phyloP scores from a whole-genome alignment of 2,888 invertebrate species.

The Hemithea aestivaria region DNA sequence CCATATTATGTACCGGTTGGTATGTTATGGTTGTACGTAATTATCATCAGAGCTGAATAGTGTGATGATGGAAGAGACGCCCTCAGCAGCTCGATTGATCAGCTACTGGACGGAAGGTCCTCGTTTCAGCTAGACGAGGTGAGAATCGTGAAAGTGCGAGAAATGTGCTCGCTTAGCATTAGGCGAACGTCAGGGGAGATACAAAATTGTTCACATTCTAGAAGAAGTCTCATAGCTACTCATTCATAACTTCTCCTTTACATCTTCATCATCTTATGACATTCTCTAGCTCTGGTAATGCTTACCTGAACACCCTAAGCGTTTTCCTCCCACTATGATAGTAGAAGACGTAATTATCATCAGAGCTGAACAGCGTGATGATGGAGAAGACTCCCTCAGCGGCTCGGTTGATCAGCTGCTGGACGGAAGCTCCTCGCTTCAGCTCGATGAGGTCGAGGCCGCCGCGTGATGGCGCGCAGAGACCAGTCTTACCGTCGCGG shows the following conservation, averaged over 20 bases:
- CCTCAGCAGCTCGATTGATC: constrained; percentile 96
- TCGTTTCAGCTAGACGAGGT: constrained; percentile 93
- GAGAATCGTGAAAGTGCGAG: too few relatives aligned
- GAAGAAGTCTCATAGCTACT: too few relatives aligned
- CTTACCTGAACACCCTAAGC: constrained; percentile 91
- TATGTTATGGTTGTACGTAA: too few relatives aligned
- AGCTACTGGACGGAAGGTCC: constrained; percentile 93
- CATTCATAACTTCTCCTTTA: too few relatives aligned
- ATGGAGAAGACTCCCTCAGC: constrained; percentile 99
- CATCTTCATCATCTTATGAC: too few relatives aligned
- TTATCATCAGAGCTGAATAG: constrained; percentile 96
- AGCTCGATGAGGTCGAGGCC: constrained; percentile 96
- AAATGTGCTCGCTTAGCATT: too few relatives aligned
- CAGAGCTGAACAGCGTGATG: constrained; percentile 95
- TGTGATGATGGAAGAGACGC: constrained; percentile 97
- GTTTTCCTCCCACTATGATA: constrained; percentile 98
- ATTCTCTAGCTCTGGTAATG: too few relatives aligned
- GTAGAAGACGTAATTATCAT: constrained; percentile 96
- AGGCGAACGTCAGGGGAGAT: too few relatives aligned
- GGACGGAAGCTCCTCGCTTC: constrained; percentile 91
- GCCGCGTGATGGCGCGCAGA: constrained; percentile 95
- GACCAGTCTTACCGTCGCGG: constrained; percentile 91
- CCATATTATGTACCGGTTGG: too few relatives aligned
- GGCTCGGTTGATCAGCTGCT: constrained; percentile 94
- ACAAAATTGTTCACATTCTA: too few relatives aligned